Percentiles rank a stretch among this genome's conserved stretches.
phyloP scores from a whole-genome alignment of 2,888 invertebrate species.

The Tineola bisselliella region DNA sequence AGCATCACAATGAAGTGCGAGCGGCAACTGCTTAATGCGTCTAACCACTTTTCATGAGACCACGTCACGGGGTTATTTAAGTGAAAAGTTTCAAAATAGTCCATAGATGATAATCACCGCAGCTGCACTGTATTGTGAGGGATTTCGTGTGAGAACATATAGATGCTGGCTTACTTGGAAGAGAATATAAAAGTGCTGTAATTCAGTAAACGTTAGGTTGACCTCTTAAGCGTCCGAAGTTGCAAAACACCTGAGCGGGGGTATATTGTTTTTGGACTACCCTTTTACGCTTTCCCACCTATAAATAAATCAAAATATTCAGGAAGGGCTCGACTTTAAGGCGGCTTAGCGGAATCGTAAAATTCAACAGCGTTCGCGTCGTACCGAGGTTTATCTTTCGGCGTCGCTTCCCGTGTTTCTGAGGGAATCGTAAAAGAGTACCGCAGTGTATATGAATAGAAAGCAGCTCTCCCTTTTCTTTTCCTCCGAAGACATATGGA shows the following conservation, averaged over 20 bases:
- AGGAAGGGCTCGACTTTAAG: conserved; percentile 66
- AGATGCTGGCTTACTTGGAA: background rate
- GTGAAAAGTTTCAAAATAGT: background rate
- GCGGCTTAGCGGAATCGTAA: conserved; percentile 67
- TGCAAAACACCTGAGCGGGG: conserved; percentile 37
- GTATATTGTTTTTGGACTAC: conserved; percentile 61
- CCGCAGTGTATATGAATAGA: conserved; percentile 57
- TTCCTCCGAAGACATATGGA: conserved; percentile 52
- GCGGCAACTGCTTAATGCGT: conserved; percentile 49
- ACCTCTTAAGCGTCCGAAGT: conserved; percentile 38
- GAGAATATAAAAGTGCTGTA: background rate
- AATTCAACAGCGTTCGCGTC: conserved; percentile 63
- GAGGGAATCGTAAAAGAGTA: conserved; percentile 63
- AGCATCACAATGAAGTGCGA: conserved; percentile 60
- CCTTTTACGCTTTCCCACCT: conserved; percentile 62
- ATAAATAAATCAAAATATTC: conserved; percentile 69
- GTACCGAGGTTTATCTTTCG: conserved; percentile 59
- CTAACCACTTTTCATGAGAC: conserved; percentile 3
- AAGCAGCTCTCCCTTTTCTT: conserved; percentile 48
- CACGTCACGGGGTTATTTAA: background rate
- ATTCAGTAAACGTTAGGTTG: background rate
- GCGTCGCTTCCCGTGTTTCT: conserved; percentile 55
- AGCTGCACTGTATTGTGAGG: background rate
- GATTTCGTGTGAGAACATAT: background rate
- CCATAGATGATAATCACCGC: background rate